Evolutionary conservation across 2,113 vertebrate species (phyloP).

Genomic region (Channa maculata): DNA sequence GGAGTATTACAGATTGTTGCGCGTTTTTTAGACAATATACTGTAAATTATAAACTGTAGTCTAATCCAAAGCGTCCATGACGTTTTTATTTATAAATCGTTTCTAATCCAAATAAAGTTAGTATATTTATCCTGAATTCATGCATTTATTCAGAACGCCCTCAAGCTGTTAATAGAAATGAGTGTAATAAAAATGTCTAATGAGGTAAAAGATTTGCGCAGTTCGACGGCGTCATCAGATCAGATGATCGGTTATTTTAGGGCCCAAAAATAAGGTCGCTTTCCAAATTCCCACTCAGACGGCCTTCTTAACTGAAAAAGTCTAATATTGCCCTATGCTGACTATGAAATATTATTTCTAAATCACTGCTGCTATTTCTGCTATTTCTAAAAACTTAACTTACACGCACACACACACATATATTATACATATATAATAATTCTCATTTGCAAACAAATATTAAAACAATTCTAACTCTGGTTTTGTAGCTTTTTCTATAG

Average conservation of each 20-base stretch:
- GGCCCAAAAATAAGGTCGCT: conserved; percentile 76
- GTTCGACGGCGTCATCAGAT: conserved; percentile 62
- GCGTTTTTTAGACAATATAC: not conserved
- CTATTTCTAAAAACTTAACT: not conserved
- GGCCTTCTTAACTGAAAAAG: conserved; percentile 12
- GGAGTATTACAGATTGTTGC: not conserved
- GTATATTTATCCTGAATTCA: not conserved
- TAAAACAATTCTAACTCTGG: no score
- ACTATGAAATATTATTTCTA: not conserved
- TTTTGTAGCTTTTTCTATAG: no score
- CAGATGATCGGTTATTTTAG: conserved; percentile 79
- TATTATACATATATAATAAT: no score
- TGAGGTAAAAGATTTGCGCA: conserved; percentile 48
- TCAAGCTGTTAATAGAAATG: conserved; percentile 24
- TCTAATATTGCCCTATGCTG: not conserved
- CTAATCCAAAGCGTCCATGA: no score
- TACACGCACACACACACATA: no score
- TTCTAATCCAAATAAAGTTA: not conserved
- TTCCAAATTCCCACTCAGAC: conserved; percentile 16
- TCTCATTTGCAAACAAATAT: no score
- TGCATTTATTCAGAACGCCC: not conserved
- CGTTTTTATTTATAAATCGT: conserved; percentile 3
- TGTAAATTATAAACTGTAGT: no score
- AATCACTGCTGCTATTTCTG: not conserved
- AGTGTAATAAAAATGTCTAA: conserved; percentile 32